Conservation (phyloP, 2,888 invertebrate species). For the Protophormia terraenovae region DNA sequence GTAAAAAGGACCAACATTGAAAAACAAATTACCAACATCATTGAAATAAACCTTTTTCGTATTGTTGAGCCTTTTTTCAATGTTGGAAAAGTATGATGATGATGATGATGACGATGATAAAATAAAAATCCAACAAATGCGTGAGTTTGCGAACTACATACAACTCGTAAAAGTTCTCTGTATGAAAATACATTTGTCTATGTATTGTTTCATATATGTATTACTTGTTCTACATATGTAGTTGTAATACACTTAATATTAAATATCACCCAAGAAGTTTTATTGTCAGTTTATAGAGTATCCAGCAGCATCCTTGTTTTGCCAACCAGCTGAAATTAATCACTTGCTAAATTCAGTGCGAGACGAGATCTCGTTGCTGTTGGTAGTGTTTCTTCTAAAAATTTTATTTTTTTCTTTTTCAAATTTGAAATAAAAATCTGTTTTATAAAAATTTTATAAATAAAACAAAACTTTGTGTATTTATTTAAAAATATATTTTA, state of each 20-base stretch:
- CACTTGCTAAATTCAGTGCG: conserved; percentile 78
- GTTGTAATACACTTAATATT: conserved; percentile 25
- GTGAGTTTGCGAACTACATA: conserved; percentile 51
- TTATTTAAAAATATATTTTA: neutral
- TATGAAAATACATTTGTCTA: neutral
- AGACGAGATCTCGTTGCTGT: conserved; percentile 82
- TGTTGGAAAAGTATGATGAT: neutral
- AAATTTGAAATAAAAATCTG: conserved; percentile 34
- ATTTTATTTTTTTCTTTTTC: conserved; percentile 33
- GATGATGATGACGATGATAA: conserved; percentile 14
- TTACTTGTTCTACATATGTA: neutral
- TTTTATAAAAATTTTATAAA: conserved; percentile 9
- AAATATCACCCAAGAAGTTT: conserved; percentile 32
- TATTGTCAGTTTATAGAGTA: conserved; percentile 28
- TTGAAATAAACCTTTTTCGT: conserved; percentile 12
- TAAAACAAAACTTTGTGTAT: conserved; percentile 15
- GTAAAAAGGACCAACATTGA: conserved; percentile 21
- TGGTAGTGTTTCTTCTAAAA: conserved; percentile 81
- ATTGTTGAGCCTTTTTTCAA: conserved; percentile 13
- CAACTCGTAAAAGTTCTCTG: neutral
- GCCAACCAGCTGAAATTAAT: conserved; percentile 63
- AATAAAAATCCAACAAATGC: conserved; percentile 19
- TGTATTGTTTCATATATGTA: neutral
- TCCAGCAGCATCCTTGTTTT: conserved; percentile 61
- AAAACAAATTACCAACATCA: conserved; percentile 34